Conservation (phyloP, 2,888 invertebrate genomes). For the Drosophila colorata region DNA sequence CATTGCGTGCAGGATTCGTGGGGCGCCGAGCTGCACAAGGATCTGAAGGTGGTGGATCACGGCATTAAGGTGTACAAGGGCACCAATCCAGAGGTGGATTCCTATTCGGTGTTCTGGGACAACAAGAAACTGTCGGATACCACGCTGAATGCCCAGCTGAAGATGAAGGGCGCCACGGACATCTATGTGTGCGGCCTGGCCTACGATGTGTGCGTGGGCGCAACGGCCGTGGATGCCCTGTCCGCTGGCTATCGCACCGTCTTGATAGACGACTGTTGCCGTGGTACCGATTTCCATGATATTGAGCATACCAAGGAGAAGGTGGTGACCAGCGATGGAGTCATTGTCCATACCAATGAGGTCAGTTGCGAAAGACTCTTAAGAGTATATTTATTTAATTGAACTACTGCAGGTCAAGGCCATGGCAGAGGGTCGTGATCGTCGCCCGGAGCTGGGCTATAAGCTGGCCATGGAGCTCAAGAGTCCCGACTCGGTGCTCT, state of each 20-base stretch:
- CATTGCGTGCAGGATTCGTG: slow-evolving; percentile 98
- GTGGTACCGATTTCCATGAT: slow-evolving; percentile 94
- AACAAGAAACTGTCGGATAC: slow-evolving; percentile 96
- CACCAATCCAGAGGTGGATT: slow-evolving; percentile 97
- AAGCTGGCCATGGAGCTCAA: slow-evolving; percentile 94
- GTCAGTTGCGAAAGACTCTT: slow-evolving; percentile 83
- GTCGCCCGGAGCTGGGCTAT: slow-evolving; percentile 94
- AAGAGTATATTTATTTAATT: not conserved
- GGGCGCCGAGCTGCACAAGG: slow-evolving; percentile 97
- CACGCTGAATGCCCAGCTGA: slow-evolving; percentile 92
- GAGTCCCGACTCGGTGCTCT: slow-evolving; percentile 86
- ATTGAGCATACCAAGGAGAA: slow-evolving; percentile 93
- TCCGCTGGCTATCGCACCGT: slow-evolving; percentile 96
- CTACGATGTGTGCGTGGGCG: slow-evolving; percentile 97
- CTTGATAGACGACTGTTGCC: slow-evolving; percentile 95
- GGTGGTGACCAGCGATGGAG: slow-evolving; percentile 91
- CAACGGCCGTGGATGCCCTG: slow-evolving; percentile 95
- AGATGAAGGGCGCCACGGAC: slow-evolving; percentile 93
- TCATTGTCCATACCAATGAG: slow-evolving; percentile 92
- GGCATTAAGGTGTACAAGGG: slow-evolving; percentile 95
- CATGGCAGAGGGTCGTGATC: slow-evolving; percentile 95
- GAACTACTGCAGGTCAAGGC: slow-evolving; percentile 88
- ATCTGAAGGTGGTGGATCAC: slow-evolving; percentile 92
- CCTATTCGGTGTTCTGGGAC: slow-evolving; percentile 99
- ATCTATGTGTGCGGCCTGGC: slow-evolving; percentile 98